Evolutionary conservation across 2,888 invertebrate species (phyloP), one percentile per base, ranked within the genome.

Genomic region (Leptinotarsa peninsularis): DNA sequence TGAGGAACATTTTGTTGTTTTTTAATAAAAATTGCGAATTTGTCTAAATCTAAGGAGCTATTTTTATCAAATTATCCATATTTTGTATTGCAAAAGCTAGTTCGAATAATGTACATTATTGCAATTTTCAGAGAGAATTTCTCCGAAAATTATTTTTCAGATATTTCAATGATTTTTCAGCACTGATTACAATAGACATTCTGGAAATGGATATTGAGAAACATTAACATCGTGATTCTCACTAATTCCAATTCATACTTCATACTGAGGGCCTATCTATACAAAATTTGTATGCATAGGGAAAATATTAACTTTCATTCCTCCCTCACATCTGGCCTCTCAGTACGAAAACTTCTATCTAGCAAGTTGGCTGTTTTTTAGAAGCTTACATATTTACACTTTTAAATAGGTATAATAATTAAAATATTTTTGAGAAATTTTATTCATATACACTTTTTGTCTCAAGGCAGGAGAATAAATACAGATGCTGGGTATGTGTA

Each of bases 1-100:
- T 82, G 81, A 83, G 83, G 83, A 83, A 83, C 83, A 82, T 82
- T 81, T 83, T 81, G 80, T 82, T 78, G 77, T 79, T 80, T 79
- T 78, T 82, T 81, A 82, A 80, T 83, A 83, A 83, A 81, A 83
- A 83, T 83, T 82, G 82, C 82, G 80, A 80, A 78, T 80, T 76
- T 76, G 60, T 80, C 82, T 81, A 81, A 76, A 76, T 81, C 79
- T 81, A 82, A 81, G 81, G 83, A 83, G 82, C 83, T 79, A 81
- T 79, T 80, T 80, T 80, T 81, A 81, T 81, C 80, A 80, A 82
- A 81, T 82, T 79, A 78, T 77, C 72, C 73, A 78, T 74, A 72
- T 71, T 75, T 78, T 80, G 72, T 80, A 79, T 81, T 82, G 83
- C 82, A 82, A 82, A 83, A 83, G 83, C 83, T 81, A 82, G 73